Evolutionary conservation across 2,888 invertebrate genomes (phyloP), one percentile per base, ranked within the genome.

Genomic region (Spialia ferax): DNA sequence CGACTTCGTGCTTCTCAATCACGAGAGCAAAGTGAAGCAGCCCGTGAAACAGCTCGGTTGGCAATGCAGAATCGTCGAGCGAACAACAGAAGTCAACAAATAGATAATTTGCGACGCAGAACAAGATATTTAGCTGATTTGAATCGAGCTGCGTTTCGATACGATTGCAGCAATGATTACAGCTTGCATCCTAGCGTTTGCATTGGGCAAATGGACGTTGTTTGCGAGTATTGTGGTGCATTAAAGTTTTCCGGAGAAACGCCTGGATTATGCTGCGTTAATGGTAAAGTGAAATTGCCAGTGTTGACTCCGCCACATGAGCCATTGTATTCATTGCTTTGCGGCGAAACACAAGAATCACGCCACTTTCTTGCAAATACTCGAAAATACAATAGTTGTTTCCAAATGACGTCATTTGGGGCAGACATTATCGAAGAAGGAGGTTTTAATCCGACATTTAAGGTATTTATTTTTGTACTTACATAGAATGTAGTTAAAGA

Each of bases 71-170:
- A 78, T 78, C 75, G 77, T 77, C 74, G 74, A 77, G 75, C 76
- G n/a, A 68, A 76, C 48, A 35, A 54, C 69, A 74, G 57, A 78
- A 72, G 35, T 75, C 69, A 78, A 78, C 76, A 78, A 71, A 60
- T 55, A 69, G 61, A 75, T 75, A 75, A 73, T 77, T 61, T 76
- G 10, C 77, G 74, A 77, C 42, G 76, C 48, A 61, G 20, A 78
- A 77, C 29, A 78, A 79, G 73, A 76, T 8, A 79, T 79, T 23
- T 60, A 56, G 75, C 72, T 79, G 77, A 78, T 80, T 77, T 78
- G 77, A 79, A 80, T 80, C 76, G 77, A 77, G 77, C 75, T 75
- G 78, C 76, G 73, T 62, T 68, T 68, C 56, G 32, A 50, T 50
- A 68, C 23, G 62, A 57, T 68, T 68, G 68, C 55, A 55, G 23